A percentile compares a stretch with the other conserved stretches of the same genome.
phyloP scores from a whole-genome alignment of 1,140 invertebrate species.

The Cephus cinctus region DNA sequence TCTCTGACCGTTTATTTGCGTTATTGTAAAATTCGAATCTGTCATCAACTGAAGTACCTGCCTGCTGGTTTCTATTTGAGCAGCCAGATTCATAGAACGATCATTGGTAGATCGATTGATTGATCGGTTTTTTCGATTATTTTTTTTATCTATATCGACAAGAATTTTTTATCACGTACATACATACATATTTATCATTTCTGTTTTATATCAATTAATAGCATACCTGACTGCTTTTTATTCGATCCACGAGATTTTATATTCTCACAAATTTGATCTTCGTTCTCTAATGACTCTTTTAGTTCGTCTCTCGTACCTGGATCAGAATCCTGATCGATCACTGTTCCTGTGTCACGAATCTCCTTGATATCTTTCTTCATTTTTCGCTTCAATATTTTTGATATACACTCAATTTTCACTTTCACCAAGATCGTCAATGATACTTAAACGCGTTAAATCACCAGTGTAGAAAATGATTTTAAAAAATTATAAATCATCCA shows the following conservation, averaged over 20 bases:
- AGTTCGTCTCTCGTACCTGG: background rate
- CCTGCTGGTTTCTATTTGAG: conserved; percentile 19
- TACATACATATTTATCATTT: background rate
- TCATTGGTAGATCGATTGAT: background rate
- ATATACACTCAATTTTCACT: too few species aligned
- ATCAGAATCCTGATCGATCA: background rate
- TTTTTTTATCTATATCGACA: background rate
- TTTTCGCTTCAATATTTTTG: too few species aligned
- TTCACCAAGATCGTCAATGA: too few species aligned
- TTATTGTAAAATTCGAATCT: conserved; percentile 23
- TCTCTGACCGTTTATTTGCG: conserved; percentile 63
- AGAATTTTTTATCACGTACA: background rate
- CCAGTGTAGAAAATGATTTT: too few species aligned
- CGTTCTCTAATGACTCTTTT: background rate
- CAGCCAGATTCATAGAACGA: background rate
- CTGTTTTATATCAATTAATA: too few species aligned
- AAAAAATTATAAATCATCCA: too few species aligned
- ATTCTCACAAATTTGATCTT: too few species aligned
- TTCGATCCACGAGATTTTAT: too few species aligned
- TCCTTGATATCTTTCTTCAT: too few species aligned
- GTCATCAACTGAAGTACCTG: conserved; percentile 25
- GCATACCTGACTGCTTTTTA: too few species aligned
- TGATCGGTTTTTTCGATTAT: background rate
- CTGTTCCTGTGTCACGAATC: too few species aligned
- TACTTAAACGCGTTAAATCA: too few species aligned